These are phyloP conservation scores for Epirrhoe tristata DNA, from an alignment of 2,888 invertebrate species.

Conservation along the genomic window DNA sequence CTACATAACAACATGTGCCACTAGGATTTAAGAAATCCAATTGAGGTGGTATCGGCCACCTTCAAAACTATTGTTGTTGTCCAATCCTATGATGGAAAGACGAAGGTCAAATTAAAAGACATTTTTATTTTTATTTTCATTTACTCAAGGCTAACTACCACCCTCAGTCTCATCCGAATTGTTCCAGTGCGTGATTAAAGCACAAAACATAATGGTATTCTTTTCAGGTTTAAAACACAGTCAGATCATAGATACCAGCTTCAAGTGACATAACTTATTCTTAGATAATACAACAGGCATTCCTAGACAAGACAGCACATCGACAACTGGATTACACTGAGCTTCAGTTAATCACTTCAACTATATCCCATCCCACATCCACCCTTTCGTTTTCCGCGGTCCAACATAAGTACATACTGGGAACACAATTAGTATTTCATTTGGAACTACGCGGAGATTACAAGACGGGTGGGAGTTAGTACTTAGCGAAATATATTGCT, in stretches of 20 bases:
- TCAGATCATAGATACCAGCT: no score
- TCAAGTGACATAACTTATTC: no score
- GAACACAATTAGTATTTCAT: slow-evolving; percentile 66
- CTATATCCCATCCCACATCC: slow-evolving; percentile 20
- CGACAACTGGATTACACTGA: background rate
- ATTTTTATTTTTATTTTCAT: no score
- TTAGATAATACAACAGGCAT: no score
- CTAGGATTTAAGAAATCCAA: slow-evolving; percentile 7
- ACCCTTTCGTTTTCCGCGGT: slow-evolving; percentile 24
- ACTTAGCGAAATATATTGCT: slow-evolving; percentile 55
- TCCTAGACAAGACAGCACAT: no score
- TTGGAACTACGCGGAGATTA: slow-evolving; percentile 56
- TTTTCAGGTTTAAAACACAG: no score
- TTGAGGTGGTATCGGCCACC: slow-evolving; percentile 9
- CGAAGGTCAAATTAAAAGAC: no score
- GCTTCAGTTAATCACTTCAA: background rate
- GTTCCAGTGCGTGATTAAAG: no score
- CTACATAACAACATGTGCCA: slow-evolving; percentile 50
- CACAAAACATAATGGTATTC: no score
- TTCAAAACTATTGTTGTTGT: background rate
- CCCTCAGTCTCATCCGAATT: no score
- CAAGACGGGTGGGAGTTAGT: slow-evolving; percentile 54
- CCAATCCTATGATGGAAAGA: background rate
- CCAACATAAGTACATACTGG: slow-evolving; percentile 49
- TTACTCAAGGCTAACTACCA: no score